Conservation (phyloP, 2,113 vertebrate genomes). For the Eulemur macaco region DNA sequence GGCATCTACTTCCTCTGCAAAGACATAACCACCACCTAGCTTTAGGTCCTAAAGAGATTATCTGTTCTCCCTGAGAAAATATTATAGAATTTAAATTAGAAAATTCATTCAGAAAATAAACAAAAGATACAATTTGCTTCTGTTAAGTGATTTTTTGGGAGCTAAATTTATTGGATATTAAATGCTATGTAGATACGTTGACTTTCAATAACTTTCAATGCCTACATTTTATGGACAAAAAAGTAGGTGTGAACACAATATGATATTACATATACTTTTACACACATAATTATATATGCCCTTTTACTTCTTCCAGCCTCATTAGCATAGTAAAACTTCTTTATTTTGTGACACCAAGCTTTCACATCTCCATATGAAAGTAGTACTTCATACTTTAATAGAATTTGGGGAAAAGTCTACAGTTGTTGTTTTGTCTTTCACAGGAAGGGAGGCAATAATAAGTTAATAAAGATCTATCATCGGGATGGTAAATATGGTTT, state of each 20-base stretch:
- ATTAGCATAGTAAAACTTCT: constrained; percentile 37
- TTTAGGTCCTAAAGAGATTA: constrained; percentile 46
- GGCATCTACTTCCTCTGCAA: background rate
- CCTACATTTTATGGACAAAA: constrained; percentile 49
- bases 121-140: constrained; percentile 9
- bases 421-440: constrained; percentile 71
- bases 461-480: constrained; percentile 97
- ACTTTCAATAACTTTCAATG: constrained; percentile 1
- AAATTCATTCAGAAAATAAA: constrained; percentile 54
- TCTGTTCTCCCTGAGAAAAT: constrained; percentile 55
- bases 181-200: background rate
- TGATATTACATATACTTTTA: background rate
- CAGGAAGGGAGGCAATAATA: constrained; percentile 98
- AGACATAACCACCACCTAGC: background rate
- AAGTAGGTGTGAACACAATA: constrained; percentile 41
- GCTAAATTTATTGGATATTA: constrained; percentile 34
- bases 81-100: constrained; percentile 43
- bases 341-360: constrained; percentile 34
- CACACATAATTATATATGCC: background rate
- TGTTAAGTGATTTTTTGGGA: constrained; percentile 8
- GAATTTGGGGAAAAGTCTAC: constrained; percentile 15
- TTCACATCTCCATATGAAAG: constrained; percentile 11
- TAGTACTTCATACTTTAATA: constrained; percentile 43
- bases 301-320: background rate
- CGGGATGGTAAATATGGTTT: constrained; percentile 95